Evolutionary conservation across 2,888 invertebrate genomes (phyloP).

Genomic region (Rhamphomyia laevipes): DNA sequence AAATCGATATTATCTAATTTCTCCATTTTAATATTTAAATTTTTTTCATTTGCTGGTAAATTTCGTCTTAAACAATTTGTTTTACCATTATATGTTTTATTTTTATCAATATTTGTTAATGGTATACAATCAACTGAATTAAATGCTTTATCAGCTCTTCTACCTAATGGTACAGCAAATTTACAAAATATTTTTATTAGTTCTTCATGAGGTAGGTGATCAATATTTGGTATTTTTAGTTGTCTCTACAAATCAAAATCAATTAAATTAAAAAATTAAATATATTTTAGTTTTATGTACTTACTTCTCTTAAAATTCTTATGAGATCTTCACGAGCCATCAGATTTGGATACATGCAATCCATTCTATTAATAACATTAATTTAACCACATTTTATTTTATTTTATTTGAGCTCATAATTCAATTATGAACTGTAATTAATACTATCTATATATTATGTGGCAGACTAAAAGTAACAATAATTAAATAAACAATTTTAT

Average conservation of each 20-base stretch:
- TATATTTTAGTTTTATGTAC: neutral
- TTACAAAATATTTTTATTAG: slow-evolving; percentile 22
- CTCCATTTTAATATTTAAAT: neutral
- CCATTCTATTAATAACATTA: slow-evolving; percentile 14
- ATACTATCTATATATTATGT: too few relatives aligned
- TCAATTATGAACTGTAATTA: too few relatives aligned
- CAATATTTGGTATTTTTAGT: slow-evolving; percentile 19
- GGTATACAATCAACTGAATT: neutral
- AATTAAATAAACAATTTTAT: too few relatives aligned
- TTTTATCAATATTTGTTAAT: neutral
- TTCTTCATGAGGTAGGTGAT: slow-evolving; percentile 17
- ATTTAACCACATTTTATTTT: neutral
- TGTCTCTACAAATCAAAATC: slow-evolving; percentile 18
- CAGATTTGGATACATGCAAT: slow-evolving; percentile 15
- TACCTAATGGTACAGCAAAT: slow-evolving; percentile 22
- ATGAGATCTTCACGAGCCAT: slow-evolving; percentile 20
- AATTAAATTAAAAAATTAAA: neutral
- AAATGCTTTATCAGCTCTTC: slow-evolving; percentile 8
- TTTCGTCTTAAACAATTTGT: neutral
- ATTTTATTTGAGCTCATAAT: neutral
- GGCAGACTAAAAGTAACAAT: too few relatives aligned
- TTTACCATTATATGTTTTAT: neutral
- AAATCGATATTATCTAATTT: neutral
- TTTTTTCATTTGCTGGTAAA: neutral
- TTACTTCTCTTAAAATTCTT: slow-evolving; percentile 22